Evolutionary conservation across 2,888 invertebrate genomes (phyloP).

Genomic region (Endotricha flammealis): DNA sequence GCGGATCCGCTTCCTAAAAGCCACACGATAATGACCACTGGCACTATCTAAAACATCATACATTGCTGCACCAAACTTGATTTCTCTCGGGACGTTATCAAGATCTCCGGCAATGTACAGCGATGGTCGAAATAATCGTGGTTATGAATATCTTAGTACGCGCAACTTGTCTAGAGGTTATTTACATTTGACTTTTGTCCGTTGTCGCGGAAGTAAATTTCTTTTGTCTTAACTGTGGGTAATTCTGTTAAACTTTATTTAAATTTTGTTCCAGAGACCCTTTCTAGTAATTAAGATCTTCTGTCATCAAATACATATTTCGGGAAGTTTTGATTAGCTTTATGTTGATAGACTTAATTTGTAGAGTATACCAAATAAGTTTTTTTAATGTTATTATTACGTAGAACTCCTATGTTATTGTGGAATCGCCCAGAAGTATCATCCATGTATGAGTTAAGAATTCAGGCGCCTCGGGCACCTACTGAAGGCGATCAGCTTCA

Average conservation of each 20-base stretch:
- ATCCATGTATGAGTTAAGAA: conserved; percentile 39
- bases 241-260: conserved; percentile 24
- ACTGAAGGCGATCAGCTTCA: conserved; percentile 53
- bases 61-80: conserved; percentile 34
- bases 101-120: conserved; percentile 37
- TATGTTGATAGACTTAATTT: no score
- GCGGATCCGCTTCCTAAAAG: conserved; percentile 66
- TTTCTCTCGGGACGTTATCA: conserved; percentile 20
- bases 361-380: no score
- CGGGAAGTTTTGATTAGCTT: no score
- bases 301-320: background rate
- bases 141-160: conserved; percentile 45
- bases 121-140: conserved; percentile 31
- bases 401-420: no score
- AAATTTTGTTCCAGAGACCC: conserved; percentile 5
- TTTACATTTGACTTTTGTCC: conserved; percentile 76
- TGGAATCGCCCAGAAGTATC: conserved; percentile 47
- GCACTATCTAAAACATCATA: conserved; percentile 28
- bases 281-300: conserved; percentile 2
- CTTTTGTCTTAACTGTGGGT: conserved; percentile 58
- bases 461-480: conserved; percentile 53
- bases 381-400: background rate
- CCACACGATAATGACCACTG: conserved; percentile 22
- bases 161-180: conserved; percentile 59
- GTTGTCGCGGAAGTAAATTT: conserved; percentile 64